A percentile compares a stretch with the other conserved stretches of the same genome.
Conservation (phyloP, 2,888 invertebrate species). For the Ophraella communa region DNA sequence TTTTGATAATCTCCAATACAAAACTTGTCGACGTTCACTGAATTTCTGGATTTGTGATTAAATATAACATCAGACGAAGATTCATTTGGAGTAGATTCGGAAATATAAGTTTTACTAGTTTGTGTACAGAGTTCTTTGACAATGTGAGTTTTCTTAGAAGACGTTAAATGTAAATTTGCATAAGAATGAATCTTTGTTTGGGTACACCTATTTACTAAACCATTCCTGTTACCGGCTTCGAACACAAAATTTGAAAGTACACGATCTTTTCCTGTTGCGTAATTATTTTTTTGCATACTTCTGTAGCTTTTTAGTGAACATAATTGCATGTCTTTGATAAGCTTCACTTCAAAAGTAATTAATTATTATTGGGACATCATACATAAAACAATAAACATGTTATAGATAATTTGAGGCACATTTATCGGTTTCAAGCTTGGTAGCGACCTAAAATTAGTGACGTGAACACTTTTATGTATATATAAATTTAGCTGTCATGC, state of each 20-base stretch:
- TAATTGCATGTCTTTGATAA: not conserved
- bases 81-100: slow-evolving; percentile 43
- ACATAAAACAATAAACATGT: not conserved
- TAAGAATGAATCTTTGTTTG: slow-evolving; percentile 37
- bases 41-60: slow-evolving; percentile 14
- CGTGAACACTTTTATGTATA: slow-evolving; percentile 3
- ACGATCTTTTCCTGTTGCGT: slow-evolving; percentile 17
- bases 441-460: slow-evolving; percentile 11
- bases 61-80: slow-evolving; percentile 54
- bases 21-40: not conserved
- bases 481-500: not conserved
- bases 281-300: slow-evolving; percentile 31
- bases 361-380: not conserved
- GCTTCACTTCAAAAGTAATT: not conserved
- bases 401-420: not conserved
- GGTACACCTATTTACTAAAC: slow-evolving; percentile 5
- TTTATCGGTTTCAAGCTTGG: not conserved
- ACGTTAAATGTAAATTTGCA: slow-evolving; percentile 17
- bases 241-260: slow-evolving; percentile 27
- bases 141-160: slow-evolving; percentile 31
- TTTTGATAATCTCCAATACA: slow-evolving; percentile 3
- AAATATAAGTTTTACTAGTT: slow-evolving; percentile 66
- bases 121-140: slow-evolving; percentile 58
- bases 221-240: not conserved
- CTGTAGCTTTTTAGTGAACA: not conserved